These are phyloP conservation scores for Platygyra sinensis DNA, from an alignment of 64 coral and sea anemone species.

Conservation along the genomic window DNA sequence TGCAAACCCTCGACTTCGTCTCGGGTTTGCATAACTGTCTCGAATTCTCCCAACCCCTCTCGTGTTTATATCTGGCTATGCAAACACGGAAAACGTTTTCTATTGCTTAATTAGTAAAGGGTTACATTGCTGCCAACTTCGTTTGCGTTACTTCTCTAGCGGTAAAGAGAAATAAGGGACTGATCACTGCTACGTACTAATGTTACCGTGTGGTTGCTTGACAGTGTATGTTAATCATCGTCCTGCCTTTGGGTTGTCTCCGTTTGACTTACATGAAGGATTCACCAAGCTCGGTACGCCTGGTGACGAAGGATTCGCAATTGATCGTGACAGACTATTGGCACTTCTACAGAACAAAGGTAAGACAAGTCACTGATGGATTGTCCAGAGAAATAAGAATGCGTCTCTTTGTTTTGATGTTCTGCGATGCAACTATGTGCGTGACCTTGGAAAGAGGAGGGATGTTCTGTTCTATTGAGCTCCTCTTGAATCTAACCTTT, in stretches of 20 bases:
- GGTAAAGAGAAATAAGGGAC: not conserved
- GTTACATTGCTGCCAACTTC: too few species aligned
- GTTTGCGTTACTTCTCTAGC: not conserved
- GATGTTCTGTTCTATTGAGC: too few species aligned
- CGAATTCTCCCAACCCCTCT: too few species aligned
- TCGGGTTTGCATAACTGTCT: too few species aligned
- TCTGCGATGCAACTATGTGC: too few species aligned
- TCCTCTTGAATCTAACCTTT: too few species aligned
- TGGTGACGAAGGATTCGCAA: slow-evolving; percentile 61
- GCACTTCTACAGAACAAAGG: slow-evolving; percentile 91
- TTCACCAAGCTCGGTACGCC: slow-evolving; percentile 82
- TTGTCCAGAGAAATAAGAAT: not conserved
- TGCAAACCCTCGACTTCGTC: too few species aligned
- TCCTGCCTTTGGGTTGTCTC: slow-evolving; percentile 93
- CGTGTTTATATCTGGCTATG: too few species aligned
- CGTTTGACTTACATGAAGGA: slow-evolving; percentile 82
- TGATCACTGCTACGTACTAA: not conserved
- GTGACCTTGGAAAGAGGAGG: too few species aligned
- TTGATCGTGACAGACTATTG: slow-evolving; percentile 72
- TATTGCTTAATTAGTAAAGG: too few species aligned
- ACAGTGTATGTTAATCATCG: slow-evolving; percentile 97
- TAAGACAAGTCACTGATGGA: not conserved
- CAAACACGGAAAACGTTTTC: too few species aligned
- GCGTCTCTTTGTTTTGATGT: not conserved
- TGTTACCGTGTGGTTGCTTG: not conserved